These are phyloP conservation scores for Aldrovandia affinis DNA, from an alignment of 2,797 vertebrate genomes.

Conservation along the genomic window DNA sequence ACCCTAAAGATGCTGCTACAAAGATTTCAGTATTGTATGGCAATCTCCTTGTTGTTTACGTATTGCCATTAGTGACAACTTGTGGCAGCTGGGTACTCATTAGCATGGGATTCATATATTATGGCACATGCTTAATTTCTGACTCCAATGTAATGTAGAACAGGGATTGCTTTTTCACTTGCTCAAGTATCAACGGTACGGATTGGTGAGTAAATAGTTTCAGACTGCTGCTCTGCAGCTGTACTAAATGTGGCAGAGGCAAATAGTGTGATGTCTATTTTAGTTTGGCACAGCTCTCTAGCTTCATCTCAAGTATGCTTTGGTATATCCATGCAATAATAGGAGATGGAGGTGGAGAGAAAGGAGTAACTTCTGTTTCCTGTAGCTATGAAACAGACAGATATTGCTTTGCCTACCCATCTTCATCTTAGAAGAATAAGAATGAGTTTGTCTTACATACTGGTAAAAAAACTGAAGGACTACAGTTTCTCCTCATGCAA, in stretches of 20 bases:
- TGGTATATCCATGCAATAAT: not conserved
- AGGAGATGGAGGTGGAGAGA: not conserved
- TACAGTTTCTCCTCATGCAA: too few relatives aligned
- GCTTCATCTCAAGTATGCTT: not conserved
- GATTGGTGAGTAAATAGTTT: constrained; percentile 1
- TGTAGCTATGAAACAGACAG: too few relatives aligned
- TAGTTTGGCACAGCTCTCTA: not conserved
- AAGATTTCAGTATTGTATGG: not conserved
- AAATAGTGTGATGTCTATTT: constrained; percentile 13
- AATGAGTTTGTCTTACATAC: not conserved
- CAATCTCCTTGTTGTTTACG: not conserved
- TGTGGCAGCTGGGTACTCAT: not conserved
- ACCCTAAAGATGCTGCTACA: not conserved
- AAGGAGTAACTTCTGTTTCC: not conserved
- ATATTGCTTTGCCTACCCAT: too few relatives aligned
- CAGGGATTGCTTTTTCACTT: too few relatives aligned
- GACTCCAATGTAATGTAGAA: not conserved
- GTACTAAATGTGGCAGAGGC: not conserved
- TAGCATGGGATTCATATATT: not conserved
- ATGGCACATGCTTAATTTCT: not conserved
- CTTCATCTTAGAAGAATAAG: not conserved
- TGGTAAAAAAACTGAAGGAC: not conserved
- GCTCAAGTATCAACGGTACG: not conserved
- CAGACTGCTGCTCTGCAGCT: not conserved
- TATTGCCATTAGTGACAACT: not conserved